phyloP scores from a whole-genome alignment of 2,113 vertebrate genomes.

The Brachionichthys hirsutus region DNA sequence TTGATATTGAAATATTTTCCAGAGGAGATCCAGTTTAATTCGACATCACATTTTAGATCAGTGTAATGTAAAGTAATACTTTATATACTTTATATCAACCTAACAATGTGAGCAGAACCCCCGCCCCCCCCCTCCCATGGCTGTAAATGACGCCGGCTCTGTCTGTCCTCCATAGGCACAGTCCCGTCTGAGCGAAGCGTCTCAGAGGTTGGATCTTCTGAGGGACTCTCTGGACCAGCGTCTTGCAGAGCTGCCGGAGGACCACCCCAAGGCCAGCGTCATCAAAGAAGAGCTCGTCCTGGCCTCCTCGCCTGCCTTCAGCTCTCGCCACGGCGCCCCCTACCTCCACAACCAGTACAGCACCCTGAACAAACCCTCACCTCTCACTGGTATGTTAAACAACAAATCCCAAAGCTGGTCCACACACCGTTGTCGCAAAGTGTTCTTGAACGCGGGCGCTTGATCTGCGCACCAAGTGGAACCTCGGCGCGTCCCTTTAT shows the following conservation, averaged over 20 bases:
- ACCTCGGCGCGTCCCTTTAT: neutral
- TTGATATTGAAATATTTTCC: too few relatives aligned
- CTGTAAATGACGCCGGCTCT: neutral
- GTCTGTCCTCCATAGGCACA: constrained; percentile 63
- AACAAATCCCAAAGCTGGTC: neutral
- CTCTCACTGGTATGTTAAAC: constrained; percentile 81
- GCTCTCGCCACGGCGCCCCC: constrained; percentile 78
- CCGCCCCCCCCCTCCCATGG: too few relatives aligned
- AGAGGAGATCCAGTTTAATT: too few relatives aligned
- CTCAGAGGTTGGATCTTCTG: constrained; percentile 85
- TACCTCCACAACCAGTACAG: constrained; percentile 86
- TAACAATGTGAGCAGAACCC: too few relatives aligned
- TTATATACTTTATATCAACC: too few relatives aligned
- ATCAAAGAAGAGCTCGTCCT: constrained; percentile 85
- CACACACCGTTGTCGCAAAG: too few relatives aligned
- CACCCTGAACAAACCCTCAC: constrained; percentile 87
- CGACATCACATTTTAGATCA: too few relatives aligned
- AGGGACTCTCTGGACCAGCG: constrained; percentile 83
- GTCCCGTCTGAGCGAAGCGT: constrained; percentile 82
- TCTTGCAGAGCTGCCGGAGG: constrained; percentile 83
- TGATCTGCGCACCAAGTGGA: too few relatives aligned
- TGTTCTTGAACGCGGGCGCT: too few relatives aligned
- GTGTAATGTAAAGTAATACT: too few relatives aligned
- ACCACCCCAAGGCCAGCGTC: constrained; percentile 86
- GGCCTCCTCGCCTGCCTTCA: constrained; percentile 82